Conservation (phyloP, 2,888 invertebrate genomes). For the Alentia gelatinosa region DNA sequence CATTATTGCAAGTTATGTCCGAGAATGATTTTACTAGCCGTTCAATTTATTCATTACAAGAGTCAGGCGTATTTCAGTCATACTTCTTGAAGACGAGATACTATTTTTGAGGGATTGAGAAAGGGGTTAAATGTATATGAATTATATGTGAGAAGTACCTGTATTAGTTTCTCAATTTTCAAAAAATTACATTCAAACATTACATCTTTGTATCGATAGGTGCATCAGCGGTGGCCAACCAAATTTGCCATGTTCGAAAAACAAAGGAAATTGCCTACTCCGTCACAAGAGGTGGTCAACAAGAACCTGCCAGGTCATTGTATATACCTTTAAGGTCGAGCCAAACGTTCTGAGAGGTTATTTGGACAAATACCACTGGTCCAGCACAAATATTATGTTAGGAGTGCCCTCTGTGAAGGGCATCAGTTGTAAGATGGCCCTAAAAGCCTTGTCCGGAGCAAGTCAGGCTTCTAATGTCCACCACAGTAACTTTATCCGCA, state of each 20-base stretch:
- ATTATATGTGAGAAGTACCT: too few species aligned
- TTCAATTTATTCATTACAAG: too few species aligned
- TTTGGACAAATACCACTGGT: not conserved
- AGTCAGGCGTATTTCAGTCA: too few species aligned
- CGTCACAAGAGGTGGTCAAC: not conserved
- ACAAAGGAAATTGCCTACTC: too few species aligned
- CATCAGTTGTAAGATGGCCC: not conserved
- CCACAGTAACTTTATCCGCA: not conserved
- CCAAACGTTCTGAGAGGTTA: not conserved
- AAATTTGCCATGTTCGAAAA: too few species aligned
- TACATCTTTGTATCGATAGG: too few species aligned
- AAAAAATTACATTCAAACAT: not conserved
- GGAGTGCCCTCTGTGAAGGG: not conserved
- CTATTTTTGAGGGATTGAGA: too few species aligned
- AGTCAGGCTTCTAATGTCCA: not conserved
- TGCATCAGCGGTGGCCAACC: too few species aligned
- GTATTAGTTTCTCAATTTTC: not conserved
- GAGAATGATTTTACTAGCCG: too few species aligned
- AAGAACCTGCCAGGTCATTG: not conserved
- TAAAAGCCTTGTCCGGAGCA: not conserved
- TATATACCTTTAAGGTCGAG: not conserved
- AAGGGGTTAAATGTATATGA: too few species aligned
- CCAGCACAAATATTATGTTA: not conserved
- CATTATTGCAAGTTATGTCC: too few species aligned
- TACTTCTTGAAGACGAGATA: too few species aligned